Evolutionary conservation across 2,888 invertebrate species (phyloP).

Genomic region (Criorhina ranunculi): DNA sequence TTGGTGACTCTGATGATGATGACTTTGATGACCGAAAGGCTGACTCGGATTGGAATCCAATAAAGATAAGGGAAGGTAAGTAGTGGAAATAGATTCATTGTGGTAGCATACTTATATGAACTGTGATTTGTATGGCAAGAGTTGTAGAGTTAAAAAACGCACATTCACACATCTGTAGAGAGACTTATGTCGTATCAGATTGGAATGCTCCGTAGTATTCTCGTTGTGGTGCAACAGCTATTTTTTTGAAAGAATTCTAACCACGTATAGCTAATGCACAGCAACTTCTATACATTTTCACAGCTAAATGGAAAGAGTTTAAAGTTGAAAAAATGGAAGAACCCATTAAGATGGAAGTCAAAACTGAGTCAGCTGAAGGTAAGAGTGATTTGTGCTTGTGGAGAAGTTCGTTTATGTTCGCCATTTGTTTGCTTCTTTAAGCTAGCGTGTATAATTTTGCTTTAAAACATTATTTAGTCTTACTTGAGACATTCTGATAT

Average conservation of each 20-base stretch:
- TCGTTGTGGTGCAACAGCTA: constrained; percentile 60
- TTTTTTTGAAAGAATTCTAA: constrained; percentile 5
- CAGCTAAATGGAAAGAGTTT: constrained; percentile 73
- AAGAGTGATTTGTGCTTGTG: constrained; percentile 31
- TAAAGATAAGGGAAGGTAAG: constrained; percentile 82
- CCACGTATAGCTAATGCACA: constrained; percentile 36
- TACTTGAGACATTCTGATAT: too few relatives aligned
- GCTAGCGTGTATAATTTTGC: background rate
- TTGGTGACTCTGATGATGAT: constrained; percentile 82
- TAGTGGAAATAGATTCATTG: constrained; percentile 51
- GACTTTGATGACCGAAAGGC: constrained; percentile 80
- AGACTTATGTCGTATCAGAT: constrained; percentile 62
- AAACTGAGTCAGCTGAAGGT: constrained; percentile 50
- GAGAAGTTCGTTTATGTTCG: constrained; percentile 26
- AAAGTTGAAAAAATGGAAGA: constrained; percentile 61
- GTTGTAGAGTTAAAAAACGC: constrained; percentile 21
- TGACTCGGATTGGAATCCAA: constrained; percentile 81
- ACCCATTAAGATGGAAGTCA: constrained; percentile 29
- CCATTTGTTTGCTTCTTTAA: constrained; percentile 35
- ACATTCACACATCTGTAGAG: constrained; percentile 59
- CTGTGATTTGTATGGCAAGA: background rate
- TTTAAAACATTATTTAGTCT: background rate
- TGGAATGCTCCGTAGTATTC: constrained; percentile 13
- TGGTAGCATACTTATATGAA: background rate
- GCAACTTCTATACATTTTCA: constrained; percentile 47